Evolutionary conservation across 1,140 invertebrate genomes (phyloP).

Genomic region (Zophobas atratus): DNA sequence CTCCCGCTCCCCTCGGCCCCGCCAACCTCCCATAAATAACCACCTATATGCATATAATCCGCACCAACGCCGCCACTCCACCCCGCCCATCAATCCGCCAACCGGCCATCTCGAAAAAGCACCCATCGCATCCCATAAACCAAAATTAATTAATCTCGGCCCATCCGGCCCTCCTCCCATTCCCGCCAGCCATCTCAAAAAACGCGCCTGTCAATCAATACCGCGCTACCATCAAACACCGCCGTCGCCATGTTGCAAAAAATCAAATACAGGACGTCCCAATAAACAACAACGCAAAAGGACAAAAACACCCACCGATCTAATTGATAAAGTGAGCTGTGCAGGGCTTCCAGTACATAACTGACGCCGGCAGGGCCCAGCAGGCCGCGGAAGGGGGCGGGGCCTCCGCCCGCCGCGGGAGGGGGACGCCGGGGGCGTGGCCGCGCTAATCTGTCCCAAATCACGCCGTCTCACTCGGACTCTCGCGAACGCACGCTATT

Average conservation of each 20-base stretch:
- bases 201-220: not conserved
- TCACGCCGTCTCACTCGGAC: conserved; percentile 29
- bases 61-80: too few species aligned
- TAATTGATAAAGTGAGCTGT: conserved; percentile 43
- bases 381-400: conserved; percentile 38
- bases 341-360: conserved; percentile 44
- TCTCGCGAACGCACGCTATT: conserved; percentile 4
- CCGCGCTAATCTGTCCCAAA: conserved; percentile 17
- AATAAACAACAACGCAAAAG: conserved; percentile 42
- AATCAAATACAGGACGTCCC: conserved; percentile 32
- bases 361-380: conserved; percentile 43
- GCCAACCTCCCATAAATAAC: too few species aligned
- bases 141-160: too few species aligned
- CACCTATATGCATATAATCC: too few species aligned
- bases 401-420: conserved; percentile 21
- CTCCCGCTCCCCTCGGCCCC: too few species aligned
- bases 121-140: too few species aligned
- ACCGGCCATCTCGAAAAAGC: too few species aligned
- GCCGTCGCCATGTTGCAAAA: conserved; percentile 38
- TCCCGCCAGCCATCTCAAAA: too few species aligned
- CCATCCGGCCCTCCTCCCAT: too few species aligned
- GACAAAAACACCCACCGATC: conserved; percentile 34
- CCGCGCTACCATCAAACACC: not conserved
- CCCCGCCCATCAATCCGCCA: too few species aligned
- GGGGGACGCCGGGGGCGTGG: conserved; percentile 28